Base-by-base conservation (phyloP, 2,113 vertebrate genomes). In the Motacilla alba region DNA sequence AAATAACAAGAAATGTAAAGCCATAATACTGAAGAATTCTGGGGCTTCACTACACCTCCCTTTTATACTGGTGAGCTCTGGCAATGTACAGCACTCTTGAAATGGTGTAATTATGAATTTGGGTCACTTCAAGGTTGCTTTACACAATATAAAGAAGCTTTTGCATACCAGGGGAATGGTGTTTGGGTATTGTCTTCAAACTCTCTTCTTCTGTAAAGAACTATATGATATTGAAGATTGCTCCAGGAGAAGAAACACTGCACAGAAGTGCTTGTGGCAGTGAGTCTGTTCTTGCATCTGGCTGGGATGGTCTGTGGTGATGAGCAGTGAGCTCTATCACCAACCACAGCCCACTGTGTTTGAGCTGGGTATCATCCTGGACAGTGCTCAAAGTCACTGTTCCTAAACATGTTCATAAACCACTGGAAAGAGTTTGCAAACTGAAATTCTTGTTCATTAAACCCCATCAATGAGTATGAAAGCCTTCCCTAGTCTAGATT, bases 321-420 rank as follows among this genome's bases (percentile, higher is more conserved):
- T 8, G 20, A 11, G 16, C 3, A 43, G 28, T 4, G 33, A 88
- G 56, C 41, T 3, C 19, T 56, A 1, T 7, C 23, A 12, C 14
- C 28, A 11, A 6, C 12, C 28, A 8, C 28, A 28, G 20, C 20
- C 33, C 22, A 2, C 24, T 0, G 1, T 10, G 7, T 62, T 35
- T 82, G 7, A 63, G 52, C 20, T 55, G 74, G 66, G 4, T 23
- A 21, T 37, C 33, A 24, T 24, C 72, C 44, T 44, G 39, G n/a
- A 8, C 17, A 35, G 8, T 26, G 10, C 20, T 62, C 53, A 41
- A 1, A 8, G 62, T 22, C 44, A 0, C 47, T 59, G 46, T 10
- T 56, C 31, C 21, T 56, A 56, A 22, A 56, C 31, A 20, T 24
- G 33, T 27, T 87, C 6, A 60, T 31, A 43, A 59, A 58, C 3